Percentiles rank a stretch among this genome's conserved stretches.
phyloP scores from a whole-genome alignment of 2,113 vertebrate species.

The Oxygymnocypris stewartii region DNA sequence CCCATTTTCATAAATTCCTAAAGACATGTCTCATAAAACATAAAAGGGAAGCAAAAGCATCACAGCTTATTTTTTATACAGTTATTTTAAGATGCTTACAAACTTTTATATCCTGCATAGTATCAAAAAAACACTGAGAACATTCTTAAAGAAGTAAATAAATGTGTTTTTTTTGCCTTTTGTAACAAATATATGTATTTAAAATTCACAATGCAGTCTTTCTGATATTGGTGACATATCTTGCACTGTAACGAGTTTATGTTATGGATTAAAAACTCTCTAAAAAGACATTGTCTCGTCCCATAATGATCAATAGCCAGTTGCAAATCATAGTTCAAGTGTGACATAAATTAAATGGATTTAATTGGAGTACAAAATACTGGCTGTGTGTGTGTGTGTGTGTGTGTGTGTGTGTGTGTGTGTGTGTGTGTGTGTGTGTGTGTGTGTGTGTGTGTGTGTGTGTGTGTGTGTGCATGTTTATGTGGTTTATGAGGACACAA shows the following conservation, averaged over 20 bases:
- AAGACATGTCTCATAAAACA: background rate
- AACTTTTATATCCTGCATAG: background rate
- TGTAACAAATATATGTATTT: background rate
- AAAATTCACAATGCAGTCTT: background rate
- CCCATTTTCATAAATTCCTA: background rate
- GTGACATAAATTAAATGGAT: background rate
- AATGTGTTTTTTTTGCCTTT: background rate
- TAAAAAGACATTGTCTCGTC: background rate
- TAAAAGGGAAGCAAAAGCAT: background rate
- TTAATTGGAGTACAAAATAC: background rate
- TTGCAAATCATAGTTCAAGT: background rate
- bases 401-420: too few relatives aligned
- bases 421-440: too few relatives aligned
- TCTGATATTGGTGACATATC: background rate
- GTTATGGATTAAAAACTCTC: background rate
- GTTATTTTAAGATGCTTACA: background rate
- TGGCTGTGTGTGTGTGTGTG: background rate
- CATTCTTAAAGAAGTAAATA: background rate
- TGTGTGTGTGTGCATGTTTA: too few relatives aligned
- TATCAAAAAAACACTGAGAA: background rate
- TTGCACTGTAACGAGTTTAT: background rate
- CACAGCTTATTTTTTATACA: background rate
- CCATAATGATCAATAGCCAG: background rate
- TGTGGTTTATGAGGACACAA: too few relatives aligned
- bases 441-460: too few relatives aligned